phyloP scores from a whole-genome alignment of 2,113 vertebrate species.

The Budorcas taxicolor region DNA sequence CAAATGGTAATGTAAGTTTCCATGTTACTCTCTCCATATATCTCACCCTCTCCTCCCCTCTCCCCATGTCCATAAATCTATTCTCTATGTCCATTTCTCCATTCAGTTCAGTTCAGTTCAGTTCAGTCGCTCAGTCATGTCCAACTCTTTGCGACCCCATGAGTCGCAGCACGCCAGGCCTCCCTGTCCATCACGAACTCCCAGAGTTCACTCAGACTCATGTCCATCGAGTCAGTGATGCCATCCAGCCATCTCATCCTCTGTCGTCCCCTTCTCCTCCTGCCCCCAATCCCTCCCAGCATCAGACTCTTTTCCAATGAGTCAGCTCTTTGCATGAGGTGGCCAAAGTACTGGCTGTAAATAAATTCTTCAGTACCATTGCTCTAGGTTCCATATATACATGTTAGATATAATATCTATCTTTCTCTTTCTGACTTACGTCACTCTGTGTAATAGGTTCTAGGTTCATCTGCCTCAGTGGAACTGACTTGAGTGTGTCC shows the following conservation, averaged over 20 bases:
- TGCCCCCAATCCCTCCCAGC: no score
- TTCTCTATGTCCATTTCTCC: neutral
- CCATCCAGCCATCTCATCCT: no score
- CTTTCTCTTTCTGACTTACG: neutral
- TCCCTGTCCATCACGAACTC: no score
- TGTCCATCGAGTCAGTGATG: no score
- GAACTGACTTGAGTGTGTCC: neutral
- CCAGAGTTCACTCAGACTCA: no score
- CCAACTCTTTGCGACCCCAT: no score
- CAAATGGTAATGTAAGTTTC: neutral
- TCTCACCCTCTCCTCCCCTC: neutral
- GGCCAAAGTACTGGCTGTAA: neutral
- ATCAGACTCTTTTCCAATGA: no score
- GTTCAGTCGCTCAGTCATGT: no score
- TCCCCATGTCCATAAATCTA: neutral
- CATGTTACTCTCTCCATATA: neutral
- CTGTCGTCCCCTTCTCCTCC: no score
- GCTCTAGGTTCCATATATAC: neutral
- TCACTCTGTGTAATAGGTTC: neutral
- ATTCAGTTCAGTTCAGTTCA: no score
- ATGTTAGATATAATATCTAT: neutral
- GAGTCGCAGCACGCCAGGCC: no score
- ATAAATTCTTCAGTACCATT: neutral
- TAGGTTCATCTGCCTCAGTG: neutral
- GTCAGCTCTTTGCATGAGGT: no score